These are phyloP conservation scores for Yponomeuta evonymella DNA, from an alignment of 2,888 invertebrate genomes.

Conservation along the genomic window DNA sequence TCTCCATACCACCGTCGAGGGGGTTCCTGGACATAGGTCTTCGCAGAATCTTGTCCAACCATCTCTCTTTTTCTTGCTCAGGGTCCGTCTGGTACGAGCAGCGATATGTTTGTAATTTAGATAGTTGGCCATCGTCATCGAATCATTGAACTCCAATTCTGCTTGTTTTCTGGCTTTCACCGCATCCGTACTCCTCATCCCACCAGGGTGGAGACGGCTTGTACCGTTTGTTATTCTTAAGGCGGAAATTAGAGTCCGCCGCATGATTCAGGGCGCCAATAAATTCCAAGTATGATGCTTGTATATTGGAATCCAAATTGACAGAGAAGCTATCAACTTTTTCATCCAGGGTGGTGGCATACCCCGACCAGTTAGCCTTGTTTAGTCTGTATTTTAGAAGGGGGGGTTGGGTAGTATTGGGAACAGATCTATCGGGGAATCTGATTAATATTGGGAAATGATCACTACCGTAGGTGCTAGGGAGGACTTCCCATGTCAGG, in stretches of 20 bases:
- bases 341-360: no score
- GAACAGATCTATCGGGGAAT: neutral
- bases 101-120: no score
- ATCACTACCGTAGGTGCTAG: slow-evolving; percentile 7
- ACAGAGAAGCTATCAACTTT: no score
- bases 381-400: slow-evolving; percentile 1
- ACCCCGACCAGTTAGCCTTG: neutral
- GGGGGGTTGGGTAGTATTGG: neutral
- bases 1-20: neutral
- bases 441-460: slow-evolving; percentile 9
- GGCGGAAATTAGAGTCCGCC: no score
- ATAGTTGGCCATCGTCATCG: neutral
- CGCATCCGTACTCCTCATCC: neutral
- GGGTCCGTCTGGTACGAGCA: no score
- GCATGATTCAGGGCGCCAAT: no score
- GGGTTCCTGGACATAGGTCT: no score
- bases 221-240: no score
- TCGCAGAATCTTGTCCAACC: no score
- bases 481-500: neutral
- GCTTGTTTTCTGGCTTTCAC: neutral
- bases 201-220: neutral
- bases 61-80: no score
- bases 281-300: no score
- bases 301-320: no score
- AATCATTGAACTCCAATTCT: neutral